phyloP scores from a whole-genome alignment of 1,140 invertebrate genomes.

The Bombus pyrosoma region DNA sequence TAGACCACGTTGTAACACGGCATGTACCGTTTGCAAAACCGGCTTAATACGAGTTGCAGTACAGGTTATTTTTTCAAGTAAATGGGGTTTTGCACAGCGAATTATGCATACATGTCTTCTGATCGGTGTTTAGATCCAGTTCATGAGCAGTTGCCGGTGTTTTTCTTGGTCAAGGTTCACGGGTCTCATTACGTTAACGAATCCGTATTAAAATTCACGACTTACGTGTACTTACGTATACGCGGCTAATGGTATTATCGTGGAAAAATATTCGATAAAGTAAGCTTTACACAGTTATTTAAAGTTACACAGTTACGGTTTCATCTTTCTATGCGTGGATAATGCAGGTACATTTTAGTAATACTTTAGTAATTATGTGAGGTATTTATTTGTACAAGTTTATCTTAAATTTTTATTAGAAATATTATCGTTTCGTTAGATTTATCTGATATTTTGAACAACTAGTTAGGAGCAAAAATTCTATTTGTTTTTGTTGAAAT shows the following conservation, averaged over 20 bases:
- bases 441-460: no score
- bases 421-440: no score
- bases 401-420: no score
- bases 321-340: neutral
- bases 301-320: no score
- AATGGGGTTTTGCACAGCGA: conserved; percentile 19
- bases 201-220: conserved; percentile 6
- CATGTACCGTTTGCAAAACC: conserved; percentile 54
- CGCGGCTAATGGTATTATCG: neutral
- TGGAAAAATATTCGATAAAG: neutral
- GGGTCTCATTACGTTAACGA: conserved; percentile 4
- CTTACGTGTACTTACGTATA: neutral
- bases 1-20: conserved; percentile 21
- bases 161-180: conserved; percentile 53
- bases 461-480: no score
- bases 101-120: conserved; percentile 12
- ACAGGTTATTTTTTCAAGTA: neutral
- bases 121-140: conserved; percentile 50
- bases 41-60: conserved; percentile 27
- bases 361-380: neutral
- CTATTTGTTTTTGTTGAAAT: no score
- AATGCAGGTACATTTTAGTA: neutral
- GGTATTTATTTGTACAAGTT: no score
- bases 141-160: conserved; percentile 22
- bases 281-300: neutral